These are phyloP conservation scores for Mercenaria mercenaria DNA, from an alignment of 1,140 invertebrate genomes.

Conservation along the genomic window DNA sequence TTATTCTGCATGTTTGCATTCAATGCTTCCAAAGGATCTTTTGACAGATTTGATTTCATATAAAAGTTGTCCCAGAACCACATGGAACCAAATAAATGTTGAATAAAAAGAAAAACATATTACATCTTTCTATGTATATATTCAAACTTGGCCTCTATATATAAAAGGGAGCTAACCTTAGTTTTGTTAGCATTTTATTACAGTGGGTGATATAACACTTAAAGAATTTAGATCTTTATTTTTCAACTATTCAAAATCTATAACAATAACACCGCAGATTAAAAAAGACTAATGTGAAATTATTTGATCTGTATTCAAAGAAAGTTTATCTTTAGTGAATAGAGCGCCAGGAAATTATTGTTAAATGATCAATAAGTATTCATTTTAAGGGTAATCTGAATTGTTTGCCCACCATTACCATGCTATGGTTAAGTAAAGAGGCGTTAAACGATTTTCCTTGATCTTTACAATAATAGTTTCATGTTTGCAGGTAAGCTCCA, in stretches of 20 bases:
- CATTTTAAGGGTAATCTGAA: not conserved
- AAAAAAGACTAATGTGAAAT: constrained; percentile 14
- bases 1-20: too few relatives aligned
- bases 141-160: not conserved
- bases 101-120: too few relatives aligned
- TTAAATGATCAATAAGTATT: not conserved
- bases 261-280: not conserved
- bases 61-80: too few relatives aligned
- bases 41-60: too few relatives aligned
- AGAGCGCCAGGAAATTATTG: not conserved
- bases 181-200: too few relatives aligned
- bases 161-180: too few relatives aligned
- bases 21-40: too few relatives aligned
- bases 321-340: constrained; percentile 11
- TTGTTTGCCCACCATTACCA: not conserved
- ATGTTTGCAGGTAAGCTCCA: too few relatives aligned
- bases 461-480: not conserved
- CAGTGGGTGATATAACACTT: not conserved
- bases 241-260: not conserved
- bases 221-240: not conserved
- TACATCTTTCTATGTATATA: not conserved
- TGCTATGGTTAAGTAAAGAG: not conserved
- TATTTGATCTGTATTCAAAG: constrained; percentile 24
- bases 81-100: too few relatives aligned
- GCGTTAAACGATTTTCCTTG: constrained; percentile 5